A percentile compares a stretch with the other conserved stretches of the same genome.
phyloP scores from a whole-genome alignment of 2,888 invertebrate genomes.

The Neoaliturus tenellus region DNA sequence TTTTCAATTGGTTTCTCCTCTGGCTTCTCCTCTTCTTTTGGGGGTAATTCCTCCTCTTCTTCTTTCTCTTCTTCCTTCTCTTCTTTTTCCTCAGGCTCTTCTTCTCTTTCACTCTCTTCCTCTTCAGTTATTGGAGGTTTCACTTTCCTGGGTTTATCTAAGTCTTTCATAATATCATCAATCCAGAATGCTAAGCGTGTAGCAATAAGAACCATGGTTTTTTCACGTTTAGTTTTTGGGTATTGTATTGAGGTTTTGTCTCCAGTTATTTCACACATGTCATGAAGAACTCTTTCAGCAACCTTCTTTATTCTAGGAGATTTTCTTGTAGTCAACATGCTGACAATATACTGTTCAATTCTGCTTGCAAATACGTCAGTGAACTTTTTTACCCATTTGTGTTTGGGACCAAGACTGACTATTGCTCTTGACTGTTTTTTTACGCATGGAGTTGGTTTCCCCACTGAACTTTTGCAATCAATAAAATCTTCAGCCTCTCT shows the following conservation, averaged over 20 bases:
- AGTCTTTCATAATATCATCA: constrained; percentile 58
- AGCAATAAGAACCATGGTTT: constrained; percentile 60
- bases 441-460: constrained; percentile 20
- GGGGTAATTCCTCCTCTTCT: too few species aligned
- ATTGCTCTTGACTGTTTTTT: constrained; percentile 7
- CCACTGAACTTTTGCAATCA: constrained; percentile 28
- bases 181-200: constrained; percentile 63
- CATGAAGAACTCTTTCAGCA: constrained; percentile 58
- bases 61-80: neutral
- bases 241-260: constrained; percentile 58
- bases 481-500: constrained; percentile 49
- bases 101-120: constrained; percentile 52
- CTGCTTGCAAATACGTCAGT: constrained; percentile 59
- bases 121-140: neutral
- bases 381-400: constrained; percentile 63
- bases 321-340: constrained; percentile 57
- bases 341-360: constrained; percentile 61
- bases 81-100: constrained; percentile 53
- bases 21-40: neutral
- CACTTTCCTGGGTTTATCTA: constrained; percentile 23
- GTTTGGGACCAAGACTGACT: constrained; percentile 42
- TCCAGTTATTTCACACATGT: constrained; percentile 61
- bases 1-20: neutral
- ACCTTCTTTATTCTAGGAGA: constrained; percentile 59
- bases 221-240: constrained; percentile 60